Conservation (phyloP, 1,140 invertebrate species). For the Cotesia typhae region DNA sequence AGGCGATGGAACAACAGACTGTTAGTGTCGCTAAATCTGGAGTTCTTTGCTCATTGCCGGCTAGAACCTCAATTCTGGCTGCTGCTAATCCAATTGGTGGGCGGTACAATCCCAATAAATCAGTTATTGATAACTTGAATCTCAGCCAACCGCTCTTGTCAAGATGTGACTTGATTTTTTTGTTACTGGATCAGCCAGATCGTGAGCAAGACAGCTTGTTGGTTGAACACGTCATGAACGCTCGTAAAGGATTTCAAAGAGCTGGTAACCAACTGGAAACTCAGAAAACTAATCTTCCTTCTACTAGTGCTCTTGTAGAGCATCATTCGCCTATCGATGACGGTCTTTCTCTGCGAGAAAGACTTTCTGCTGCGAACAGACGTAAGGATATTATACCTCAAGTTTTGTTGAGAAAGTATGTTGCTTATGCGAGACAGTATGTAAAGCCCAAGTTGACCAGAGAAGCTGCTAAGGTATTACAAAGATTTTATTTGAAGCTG, state of each 20-base stretch:
- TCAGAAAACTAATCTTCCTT: conserved; percentile 8
- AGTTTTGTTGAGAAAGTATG: conserved; percentile 85
- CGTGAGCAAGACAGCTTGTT: conserved; percentile 79
- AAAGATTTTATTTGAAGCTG: conserved; percentile 86
- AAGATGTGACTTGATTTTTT: conserved; percentile 93
- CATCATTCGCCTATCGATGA: not conserved
- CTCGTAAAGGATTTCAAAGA: conserved; percentile 65
- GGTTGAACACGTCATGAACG: conserved; percentile 82
- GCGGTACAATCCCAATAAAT: conserved; percentile 88
- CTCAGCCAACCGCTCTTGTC: conserved; percentile 86
- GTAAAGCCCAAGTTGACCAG: conserved; percentile 81
- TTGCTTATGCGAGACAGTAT: conserved; percentile 90
- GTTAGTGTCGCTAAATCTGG: conserved; percentile 91
- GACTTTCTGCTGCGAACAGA: conserved; percentile 70
- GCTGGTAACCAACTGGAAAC: not conserved
- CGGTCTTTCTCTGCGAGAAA: conserved; percentile 62
- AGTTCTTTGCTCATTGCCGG: conserved; percentile 80
- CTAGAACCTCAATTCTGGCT: conserved; percentile 85
- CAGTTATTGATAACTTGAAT: conserved; percentile 89
- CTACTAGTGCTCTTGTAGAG: conserved; percentile 10
- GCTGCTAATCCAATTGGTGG: conserved; percentile 92
- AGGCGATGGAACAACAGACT: conserved; percentile 95
- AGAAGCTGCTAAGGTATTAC: conserved; percentile 75
- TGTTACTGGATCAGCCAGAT: conserved; percentile 87
- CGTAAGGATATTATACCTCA: conserved; percentile 80